Evolutionary conservation across 2,888 invertebrate genomes (phyloP).

Genomic region (Euplagia quadripunctaria): DNA sequence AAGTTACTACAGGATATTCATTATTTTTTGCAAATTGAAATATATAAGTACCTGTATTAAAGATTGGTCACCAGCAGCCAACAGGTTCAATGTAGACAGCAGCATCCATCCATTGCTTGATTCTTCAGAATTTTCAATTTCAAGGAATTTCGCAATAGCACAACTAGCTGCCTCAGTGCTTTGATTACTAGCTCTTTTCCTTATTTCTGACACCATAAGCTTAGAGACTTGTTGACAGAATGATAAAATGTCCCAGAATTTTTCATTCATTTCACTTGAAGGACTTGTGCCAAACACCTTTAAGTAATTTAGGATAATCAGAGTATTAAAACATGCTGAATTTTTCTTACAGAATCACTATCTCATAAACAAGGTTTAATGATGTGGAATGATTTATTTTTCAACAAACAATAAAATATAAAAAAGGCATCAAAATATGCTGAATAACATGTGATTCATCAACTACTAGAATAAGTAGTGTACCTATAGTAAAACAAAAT

Average conservation of each 20-base stretch:
- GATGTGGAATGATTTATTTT: neutral
- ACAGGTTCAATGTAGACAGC: slow-evolving; percentile 95
- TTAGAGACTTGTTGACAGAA: slow-evolving; percentile 98
- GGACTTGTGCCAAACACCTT: slow-evolving; percentile 98
- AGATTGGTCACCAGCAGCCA: slow-evolving; percentile 96
- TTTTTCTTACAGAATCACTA: neutral
- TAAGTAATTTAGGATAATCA: slow-evolving; percentile 20
- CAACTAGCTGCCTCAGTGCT: slow-evolving; percentile 98
- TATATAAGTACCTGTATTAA: slow-evolving; percentile 91
- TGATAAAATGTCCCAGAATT: slow-evolving; percentile 98
- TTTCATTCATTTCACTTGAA: slow-evolving; percentile 98
- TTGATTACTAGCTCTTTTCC: slow-evolving; percentile 98
- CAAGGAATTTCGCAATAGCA: slow-evolving; percentile 98
- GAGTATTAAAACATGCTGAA: neutral
- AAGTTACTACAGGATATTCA: neutral
- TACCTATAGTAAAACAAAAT: too few relatives aligned
- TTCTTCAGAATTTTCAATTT: slow-evolving; percentile 97
- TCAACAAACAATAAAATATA: neutral
- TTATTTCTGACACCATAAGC: slow-evolving; percentile 98
- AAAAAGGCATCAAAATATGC: neutral
- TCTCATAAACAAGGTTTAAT: neutral
- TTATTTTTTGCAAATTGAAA: neutral
- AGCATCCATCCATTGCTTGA: slow-evolving; percentile 99
- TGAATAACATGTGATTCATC: neutral
- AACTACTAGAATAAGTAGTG: neutral